Conservation (phyloP, 2,888 invertebrate species). For the Eristalis arbustorum region DNA sequence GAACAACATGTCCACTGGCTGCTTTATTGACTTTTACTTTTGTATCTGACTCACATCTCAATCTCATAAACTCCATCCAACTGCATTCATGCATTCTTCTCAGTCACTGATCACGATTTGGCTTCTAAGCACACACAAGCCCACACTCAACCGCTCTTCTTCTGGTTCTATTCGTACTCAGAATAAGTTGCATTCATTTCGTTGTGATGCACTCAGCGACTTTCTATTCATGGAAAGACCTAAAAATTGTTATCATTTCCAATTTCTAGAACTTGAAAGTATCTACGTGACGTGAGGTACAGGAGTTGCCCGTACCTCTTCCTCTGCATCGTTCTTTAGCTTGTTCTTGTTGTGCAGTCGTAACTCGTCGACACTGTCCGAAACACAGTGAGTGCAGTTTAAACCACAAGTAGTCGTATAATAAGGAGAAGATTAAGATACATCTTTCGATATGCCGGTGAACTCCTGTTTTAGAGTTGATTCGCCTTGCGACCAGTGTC, state of each 20-base stretch:
- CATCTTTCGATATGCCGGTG: slow-evolving; percentile 61
- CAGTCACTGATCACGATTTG: slow-evolving; percentile 58
- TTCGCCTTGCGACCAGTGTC: background rate
- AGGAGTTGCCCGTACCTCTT: background rate
- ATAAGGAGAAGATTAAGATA: slow-evolving; percentile 70
- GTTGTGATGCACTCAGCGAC: slow-evolving; percentile 1
- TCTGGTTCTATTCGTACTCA: background rate
- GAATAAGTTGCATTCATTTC: background rate
- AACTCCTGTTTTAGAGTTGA: slow-evolving; percentile 47
- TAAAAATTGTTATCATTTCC: slow-evolving; percentile 68
- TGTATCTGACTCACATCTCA: slow-evolving; percentile 69
- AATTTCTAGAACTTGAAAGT: slow-evolving; percentile 68
- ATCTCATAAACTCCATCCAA: slow-evolving; percentile 39
- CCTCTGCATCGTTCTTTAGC: background rate
- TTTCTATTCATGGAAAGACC: slow-evolving; percentile 65
- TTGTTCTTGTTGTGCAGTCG: background rate
- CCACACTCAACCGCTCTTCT: background rate
- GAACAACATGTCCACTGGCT: slow-evolving; percentile 32
- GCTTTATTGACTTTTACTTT: slow-evolving; percentile 69
- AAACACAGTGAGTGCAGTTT: background rate
- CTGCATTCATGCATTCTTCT: background rate
- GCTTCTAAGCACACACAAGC: slow-evolving; percentile 20
- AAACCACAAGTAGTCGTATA: slow-evolving; percentile 29
- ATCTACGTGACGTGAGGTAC: background rate
- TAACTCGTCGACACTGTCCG: background rate